These are phyloP conservation scores for Phalloptychus januarius DNA, from an alignment of 2,797 vertebrate genomes.

Conservation along the genomic window DNA sequence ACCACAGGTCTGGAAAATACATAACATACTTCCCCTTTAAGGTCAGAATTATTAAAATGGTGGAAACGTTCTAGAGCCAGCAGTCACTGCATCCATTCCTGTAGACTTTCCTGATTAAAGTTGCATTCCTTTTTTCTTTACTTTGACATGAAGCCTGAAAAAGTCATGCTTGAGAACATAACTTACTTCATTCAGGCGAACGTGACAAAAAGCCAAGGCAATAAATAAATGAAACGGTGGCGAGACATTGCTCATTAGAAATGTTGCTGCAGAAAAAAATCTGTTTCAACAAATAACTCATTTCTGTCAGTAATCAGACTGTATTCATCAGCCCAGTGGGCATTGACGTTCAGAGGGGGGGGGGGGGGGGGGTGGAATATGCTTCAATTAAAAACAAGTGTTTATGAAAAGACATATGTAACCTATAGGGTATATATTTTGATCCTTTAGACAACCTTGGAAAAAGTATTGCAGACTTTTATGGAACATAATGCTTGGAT, in stretches of 20 bases:
- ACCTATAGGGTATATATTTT: neutral
- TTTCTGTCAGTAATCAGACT: slow-evolving; percentile 28
- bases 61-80: slow-evolving; percentile 28
- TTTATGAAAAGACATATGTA: neutral
- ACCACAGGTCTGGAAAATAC: too few species aligned
- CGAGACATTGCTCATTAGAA: slow-evolving; percentile 33
- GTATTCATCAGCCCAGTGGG: slow-evolving; percentile 19
- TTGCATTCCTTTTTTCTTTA: neutral
- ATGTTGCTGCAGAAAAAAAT: slow-evolving; percentile 19
- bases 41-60: slow-evolving; percentile 36
- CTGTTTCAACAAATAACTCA: slow-evolving; percentile 4
- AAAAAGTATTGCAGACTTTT: slow-evolving; percentile 54
- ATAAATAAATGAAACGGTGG: slow-evolving; percentile 52
- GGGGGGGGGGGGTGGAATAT: neutral
- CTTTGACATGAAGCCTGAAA: neutral
- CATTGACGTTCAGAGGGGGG: neutral
- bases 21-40: neutral
- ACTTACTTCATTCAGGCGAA: neutral
- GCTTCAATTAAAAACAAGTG: slow-evolving; percentile 5
- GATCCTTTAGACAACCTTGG: slow-evolving; percentile 28
- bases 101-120: neutral
- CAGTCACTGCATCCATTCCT: neutral
- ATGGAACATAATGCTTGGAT: slow-evolving; percentile 35
- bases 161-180: neutral
- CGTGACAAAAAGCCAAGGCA: slow-evolving; percentile 47